Evolutionary conservation across 1,140 invertebrate genomes (phyloP).

Genomic region (Pachyrhynchus sulphureomaculatus): DNA sequence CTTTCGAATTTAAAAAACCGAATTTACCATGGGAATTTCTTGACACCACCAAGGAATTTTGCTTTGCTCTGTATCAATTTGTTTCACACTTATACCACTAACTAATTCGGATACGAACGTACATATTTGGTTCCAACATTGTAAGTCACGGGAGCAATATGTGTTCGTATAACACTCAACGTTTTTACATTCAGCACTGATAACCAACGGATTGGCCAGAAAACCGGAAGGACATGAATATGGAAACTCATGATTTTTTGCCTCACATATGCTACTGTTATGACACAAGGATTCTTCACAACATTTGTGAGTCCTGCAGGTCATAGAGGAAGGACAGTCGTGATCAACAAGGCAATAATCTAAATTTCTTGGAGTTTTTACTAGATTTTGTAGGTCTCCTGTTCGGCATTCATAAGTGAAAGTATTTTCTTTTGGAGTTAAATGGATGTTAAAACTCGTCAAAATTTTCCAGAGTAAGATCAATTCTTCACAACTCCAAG

Average conservation of each 20-base stretch:
- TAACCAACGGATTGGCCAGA: not conserved
- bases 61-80: no score
- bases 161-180: constrained; percentile 2
- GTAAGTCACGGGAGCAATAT: not conserved
- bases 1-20: no score
- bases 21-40: no score
- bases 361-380: not conserved
- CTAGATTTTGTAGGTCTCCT: not conserved
- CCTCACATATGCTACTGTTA: not conserved
- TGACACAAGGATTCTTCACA: not conserved
- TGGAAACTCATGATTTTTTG: not conserved
- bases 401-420: constrained; percentile 4
- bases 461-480: not conserved
- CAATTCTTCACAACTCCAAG: constrained; percentile 3
- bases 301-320: not conserved
- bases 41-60: no score
- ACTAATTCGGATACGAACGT: no score
- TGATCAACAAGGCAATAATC: not conserved
- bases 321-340: not conserved
- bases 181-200: not conserved
- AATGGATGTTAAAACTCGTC: not conserved
- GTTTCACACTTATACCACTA: no score
- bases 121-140: not conserved
- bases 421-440: not conserved
- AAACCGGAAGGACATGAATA: not conserved